phyloP scores from a whole-genome alignment of 53 echinoderm and acorn worm species.

The Astropecten irregularis region DNA sequence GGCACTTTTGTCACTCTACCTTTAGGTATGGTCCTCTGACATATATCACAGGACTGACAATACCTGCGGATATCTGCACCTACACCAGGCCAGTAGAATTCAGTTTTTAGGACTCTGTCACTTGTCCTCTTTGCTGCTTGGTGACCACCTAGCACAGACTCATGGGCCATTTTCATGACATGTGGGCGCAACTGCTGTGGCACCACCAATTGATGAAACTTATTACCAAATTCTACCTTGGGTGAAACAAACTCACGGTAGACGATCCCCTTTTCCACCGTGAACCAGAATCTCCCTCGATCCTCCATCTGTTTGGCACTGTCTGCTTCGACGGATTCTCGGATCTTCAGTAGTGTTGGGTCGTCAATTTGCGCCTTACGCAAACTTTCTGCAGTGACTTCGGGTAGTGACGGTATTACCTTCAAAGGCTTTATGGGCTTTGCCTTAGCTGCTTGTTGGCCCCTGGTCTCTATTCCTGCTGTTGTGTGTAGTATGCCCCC shows the following conservation, averaged over 20 bases:
- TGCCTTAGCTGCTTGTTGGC: conserved; percentile 1
- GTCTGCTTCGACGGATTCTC: background rate
- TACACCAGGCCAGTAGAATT: conserved; percentile 45
- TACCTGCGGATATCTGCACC: conserved; percentile 13
- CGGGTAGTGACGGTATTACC: background rate
- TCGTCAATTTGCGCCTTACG: background rate
- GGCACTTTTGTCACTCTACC: conserved; percentile 42
- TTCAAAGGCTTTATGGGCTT: conserved; percentile 1
- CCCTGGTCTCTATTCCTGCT: conserved; percentile 23
- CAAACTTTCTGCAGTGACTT: background rate
- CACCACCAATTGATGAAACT: conserved; percentile 9
- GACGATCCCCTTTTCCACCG: background rate
- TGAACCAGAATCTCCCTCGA: background rate
- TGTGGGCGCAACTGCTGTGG: background rate
- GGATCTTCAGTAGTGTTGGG: background rate
- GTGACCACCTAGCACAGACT: conserved; percentile 12
- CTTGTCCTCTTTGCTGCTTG: conserved; percentile 20
- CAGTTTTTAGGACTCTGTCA: conserved; percentile 6
- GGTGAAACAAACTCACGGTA: conserved; percentile 19
- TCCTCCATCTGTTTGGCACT: background rate
- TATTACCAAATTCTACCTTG: no score
- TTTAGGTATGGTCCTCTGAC: conserved; percentile 62
- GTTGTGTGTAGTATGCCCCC: background rate
- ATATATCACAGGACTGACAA: conserved; percentile 62
- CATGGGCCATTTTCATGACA: conserved; percentile 20